Evolutionary conservation across 2,113 vertebrate genomes (phyloP).

Genomic region (Todiramphus saurophagus): DNA sequence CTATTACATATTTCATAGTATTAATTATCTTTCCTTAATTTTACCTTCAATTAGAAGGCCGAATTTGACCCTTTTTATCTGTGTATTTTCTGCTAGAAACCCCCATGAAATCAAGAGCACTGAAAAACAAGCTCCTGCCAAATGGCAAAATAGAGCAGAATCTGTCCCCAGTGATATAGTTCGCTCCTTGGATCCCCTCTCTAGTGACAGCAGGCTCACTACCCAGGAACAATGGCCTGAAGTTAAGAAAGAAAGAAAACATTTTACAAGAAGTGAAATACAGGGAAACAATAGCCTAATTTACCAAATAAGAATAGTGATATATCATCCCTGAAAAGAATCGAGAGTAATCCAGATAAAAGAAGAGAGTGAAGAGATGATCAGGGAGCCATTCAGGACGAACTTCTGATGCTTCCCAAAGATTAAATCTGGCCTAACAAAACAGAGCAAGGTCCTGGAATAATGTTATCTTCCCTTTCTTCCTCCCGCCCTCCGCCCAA

Average conservation of each 20-base stretch:
- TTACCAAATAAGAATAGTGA: background rate
- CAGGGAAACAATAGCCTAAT: background rate
- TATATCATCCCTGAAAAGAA: background rate
- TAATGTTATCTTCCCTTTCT: slow-evolving; percentile 32
- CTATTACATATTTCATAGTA: background rate
- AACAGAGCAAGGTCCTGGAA: slow-evolving; percentile 12
- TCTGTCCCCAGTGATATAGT: background rate
- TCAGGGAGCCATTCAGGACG: background rate
- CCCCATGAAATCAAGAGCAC: background rate
- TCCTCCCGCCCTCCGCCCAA: background rate
- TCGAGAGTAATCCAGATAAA: background rate
- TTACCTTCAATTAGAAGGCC: background rate
- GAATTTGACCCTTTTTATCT: background rate
- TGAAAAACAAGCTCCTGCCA: background rate
- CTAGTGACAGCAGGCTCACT: background rate
- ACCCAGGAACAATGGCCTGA: background rate
- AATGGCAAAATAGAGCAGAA: background rate
- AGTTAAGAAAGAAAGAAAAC: slow-evolving; percentile 18
- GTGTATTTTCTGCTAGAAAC: background rate
- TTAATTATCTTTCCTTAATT: background rate
- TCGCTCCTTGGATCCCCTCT: background rate
- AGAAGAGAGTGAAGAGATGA: slow-evolving; percentile 49
- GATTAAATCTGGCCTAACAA: slow-evolving; percentile 43
- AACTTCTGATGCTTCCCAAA: slow-evolving; percentile 6
- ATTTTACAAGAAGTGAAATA: background rate